Evolutionary conservation across 2,888 invertebrate genomes (phyloP).

Genomic region (Machimus atricapillus): DNA sequence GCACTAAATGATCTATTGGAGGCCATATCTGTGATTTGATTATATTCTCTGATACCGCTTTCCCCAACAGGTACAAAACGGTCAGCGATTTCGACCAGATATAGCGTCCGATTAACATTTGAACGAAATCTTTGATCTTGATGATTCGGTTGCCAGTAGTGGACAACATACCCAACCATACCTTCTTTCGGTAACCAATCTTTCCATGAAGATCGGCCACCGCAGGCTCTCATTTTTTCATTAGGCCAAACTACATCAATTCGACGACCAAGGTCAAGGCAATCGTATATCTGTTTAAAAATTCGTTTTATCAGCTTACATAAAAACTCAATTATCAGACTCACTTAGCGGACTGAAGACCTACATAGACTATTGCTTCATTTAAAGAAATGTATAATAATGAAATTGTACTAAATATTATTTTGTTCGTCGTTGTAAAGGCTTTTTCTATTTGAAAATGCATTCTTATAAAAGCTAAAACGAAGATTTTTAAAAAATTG

Average conservation of each 20-base stretch:
- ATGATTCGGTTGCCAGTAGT: slow-evolving; percentile 94
- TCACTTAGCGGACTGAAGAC: neutral
- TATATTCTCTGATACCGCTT: slow-evolving; percentile 74
- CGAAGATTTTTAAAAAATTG: neutral
- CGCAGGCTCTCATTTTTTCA: slow-evolving; percentile 84
- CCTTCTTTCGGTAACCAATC: slow-evolving; percentile 89
- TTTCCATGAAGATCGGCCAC: slow-evolving; percentile 88
- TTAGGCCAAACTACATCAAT: slow-evolving; percentile 97
- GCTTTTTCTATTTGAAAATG: too few species aligned
- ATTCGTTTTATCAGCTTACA: neutral
- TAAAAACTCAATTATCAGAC: neutral
- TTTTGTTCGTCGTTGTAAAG: too few species aligned
- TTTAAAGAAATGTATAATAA: too few species aligned
- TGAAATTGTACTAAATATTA: neutral
- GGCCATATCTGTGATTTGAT: slow-evolving; percentile 55
- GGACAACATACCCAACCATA: slow-evolving; percentile 93
- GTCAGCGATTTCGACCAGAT: slow-evolving; percentile 92
- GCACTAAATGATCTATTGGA: neutral
- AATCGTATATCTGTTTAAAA: slow-evolving; percentile 77
- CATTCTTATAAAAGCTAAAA: too few species aligned
- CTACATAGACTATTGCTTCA: neutral
- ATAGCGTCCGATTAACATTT: slow-evolving; percentile 89
- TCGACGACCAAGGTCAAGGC: slow-evolving; percentile 85
- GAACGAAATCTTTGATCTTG: slow-evolving; percentile 85
- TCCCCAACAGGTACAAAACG: slow-evolving; percentile 93